Evolutionary conservation across 2,888 invertebrate species (phyloP).

Genomic region (Sarcophaga variegata): DNA sequence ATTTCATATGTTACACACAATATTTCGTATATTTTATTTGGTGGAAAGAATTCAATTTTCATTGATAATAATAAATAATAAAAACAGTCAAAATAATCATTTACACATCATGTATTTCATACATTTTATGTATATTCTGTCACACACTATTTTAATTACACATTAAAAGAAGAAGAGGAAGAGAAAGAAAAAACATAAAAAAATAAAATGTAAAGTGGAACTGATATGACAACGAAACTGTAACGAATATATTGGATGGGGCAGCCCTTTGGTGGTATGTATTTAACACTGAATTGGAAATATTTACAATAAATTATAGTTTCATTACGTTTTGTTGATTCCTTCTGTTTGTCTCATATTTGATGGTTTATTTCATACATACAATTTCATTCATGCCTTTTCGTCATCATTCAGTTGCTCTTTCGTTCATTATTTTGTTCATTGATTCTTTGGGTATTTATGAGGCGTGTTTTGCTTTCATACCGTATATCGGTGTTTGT

Average conservation of each 20-base stretch:
- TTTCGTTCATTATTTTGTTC: slow-evolving; percentile 3
- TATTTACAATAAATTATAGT: slow-evolving; percentile 28
- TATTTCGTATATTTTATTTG: no score
- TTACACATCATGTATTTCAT: slow-evolving; percentile 53
- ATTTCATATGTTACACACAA: no score
- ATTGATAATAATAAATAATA: neutral
- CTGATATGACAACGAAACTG: slow-evolving; percentile 1
- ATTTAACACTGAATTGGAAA: slow-evolving; percentile 48
- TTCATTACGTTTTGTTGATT: slow-evolving; percentile 26
- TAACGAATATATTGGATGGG: slow-evolving; percentile 31
- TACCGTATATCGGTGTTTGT: slow-evolving; percentile 9
- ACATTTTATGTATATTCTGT: neutral
- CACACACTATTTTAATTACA: neutral
- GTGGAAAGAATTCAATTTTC: neutral
- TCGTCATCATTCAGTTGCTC: slow-evolving; percentile 19
- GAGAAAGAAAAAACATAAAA: neutral
- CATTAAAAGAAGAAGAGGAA: neutral
- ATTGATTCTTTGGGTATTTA: slow-evolving; percentile 16
- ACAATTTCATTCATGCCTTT: slow-evolving; percentile 44
- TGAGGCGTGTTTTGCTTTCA: slow-evolving; percentile 2
- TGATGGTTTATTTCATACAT: slow-evolving; percentile 40
- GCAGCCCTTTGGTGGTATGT: slow-evolving; percentile 39
- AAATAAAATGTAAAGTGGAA: slow-evolving; percentile 4
- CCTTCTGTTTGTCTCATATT: slow-evolving; percentile 37
- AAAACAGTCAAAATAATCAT: slow-evolving; percentile 35